These are phyloP conservation scores for Pedionomus torquatus DNA, from an alignment of 2,113 vertebrate genomes.

Conservation along the genomic window DNA sequence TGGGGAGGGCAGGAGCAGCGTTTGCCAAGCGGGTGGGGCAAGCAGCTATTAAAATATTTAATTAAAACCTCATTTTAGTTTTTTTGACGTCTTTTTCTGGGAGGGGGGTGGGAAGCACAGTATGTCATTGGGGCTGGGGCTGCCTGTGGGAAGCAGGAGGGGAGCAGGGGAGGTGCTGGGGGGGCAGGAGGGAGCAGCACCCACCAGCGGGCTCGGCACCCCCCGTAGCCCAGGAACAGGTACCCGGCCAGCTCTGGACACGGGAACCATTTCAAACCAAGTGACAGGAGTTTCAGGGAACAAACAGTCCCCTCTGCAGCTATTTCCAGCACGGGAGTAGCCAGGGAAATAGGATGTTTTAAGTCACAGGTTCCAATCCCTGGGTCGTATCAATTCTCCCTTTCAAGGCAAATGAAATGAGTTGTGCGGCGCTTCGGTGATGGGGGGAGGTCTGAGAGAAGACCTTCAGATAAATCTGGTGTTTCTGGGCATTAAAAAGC, in stretches of 20 bases:
- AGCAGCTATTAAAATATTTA: not conserved
- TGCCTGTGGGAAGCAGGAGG: not conserved
- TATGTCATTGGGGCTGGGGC: not conserved
- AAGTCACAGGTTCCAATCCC: not conserved
- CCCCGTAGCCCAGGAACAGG: fast-evolving
- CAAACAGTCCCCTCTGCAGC: fast-evolving
- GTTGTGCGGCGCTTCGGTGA: not conserved
- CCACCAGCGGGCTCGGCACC: not conserved
- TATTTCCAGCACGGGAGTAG: not conserved
- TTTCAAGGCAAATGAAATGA: not conserved
- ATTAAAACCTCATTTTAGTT: not conserved
- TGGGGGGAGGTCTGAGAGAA: not conserved
- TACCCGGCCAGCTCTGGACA: fast-evolving
- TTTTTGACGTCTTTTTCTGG: fast-evolving
- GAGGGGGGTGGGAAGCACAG: not conserved
- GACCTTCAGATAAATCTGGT: not conserved
- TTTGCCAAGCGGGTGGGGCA: not conserved
- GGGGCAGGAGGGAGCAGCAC: not conserved
- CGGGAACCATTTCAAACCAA: not conserved
- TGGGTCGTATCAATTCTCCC: not conserved
- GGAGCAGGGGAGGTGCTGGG: not conserved
- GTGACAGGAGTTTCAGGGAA: not conserved
- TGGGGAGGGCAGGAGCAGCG: not conserved
- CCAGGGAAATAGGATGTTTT: fast-evolving
- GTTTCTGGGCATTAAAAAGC: not conserved